Conservation (phyloP, 2,888 invertebrate species). For the Brenthis hecate region DNA sequence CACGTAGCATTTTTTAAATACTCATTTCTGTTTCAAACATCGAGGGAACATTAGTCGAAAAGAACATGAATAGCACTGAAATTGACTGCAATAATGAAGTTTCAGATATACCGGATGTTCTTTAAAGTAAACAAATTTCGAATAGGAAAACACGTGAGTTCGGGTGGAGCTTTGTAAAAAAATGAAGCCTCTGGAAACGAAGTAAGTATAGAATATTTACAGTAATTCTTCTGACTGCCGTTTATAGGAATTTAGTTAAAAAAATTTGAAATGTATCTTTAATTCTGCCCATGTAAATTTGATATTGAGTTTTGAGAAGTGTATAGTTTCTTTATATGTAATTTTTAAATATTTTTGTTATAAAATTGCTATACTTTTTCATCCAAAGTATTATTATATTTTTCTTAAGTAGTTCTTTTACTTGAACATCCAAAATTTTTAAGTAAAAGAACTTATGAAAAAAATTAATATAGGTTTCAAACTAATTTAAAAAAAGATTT, state of each 20-base stretch:
- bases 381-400: no score
- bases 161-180: slow-evolving; percentile 1
- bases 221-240: not conserved
- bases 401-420: no score
- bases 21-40: not conserved
- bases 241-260: not conserved
- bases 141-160: slow-evolving; percentile 26
- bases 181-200: slow-evolving; percentile 15
- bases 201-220: slow-evolving; percentile 24
- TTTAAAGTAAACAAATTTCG: slow-evolving; percentile 58
- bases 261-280: no score
- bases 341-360: no score
- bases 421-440: no score
- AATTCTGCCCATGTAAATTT: no score
- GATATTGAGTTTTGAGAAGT: no score
- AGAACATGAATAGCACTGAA: not conserved
- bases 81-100: not conserved
- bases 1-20: not conserved
- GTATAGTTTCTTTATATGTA: no score
- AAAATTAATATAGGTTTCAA: no score
- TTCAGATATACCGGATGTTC: slow-evolving; percentile 17
- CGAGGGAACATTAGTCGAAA: not conserved
- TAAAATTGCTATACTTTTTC: no score
- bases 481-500: no score
- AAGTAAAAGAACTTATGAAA: no score